Evolutionary conservation across 2,888 invertebrate genomes (phyloP).

Genomic region (Imbricaverruca yamaguchii): DNA sequence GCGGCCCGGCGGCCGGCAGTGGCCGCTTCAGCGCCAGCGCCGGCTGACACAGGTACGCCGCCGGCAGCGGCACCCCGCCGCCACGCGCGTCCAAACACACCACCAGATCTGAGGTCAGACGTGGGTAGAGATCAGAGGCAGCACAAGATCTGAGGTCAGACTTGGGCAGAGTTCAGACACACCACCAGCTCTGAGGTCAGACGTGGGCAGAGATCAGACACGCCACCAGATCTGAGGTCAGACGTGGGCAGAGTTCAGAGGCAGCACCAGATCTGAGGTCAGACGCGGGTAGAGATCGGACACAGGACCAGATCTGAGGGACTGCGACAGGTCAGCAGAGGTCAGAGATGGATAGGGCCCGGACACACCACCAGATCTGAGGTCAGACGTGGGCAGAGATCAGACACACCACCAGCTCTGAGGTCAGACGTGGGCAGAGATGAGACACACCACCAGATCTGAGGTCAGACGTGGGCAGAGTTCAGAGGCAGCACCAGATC

Average conservation of each 20-base stretch:
- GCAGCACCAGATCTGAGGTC: no score
- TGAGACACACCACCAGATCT: no score
- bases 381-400: not conserved
- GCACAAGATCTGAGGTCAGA: no score
- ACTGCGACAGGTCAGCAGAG: no score
- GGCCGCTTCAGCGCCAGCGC: slow-evolving; percentile 26
- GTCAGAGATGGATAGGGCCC: no score
- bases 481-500: no score
- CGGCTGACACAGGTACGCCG: slow-evolving; percentile 42
- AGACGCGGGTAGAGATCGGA: no score
- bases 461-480: not conserved
- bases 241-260: not conserved
- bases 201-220: not conserved
- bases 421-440: not conserved
- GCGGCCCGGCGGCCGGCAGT: slow-evolving; percentile 4
- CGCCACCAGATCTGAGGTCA: not conserved
- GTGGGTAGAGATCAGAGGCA: no score
- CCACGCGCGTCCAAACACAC: slow-evolving; percentile 45
- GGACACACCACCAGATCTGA: not conserved
- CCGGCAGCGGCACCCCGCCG: slow-evolving; percentile 42
- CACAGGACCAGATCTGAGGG: no score
- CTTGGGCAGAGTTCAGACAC: no score
- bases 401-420: not conserved
- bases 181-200: no score
- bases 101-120: slow-evolving; percentile 3